Percentiles rank a stretch among this genome's conserved stretches.
phyloP scores from a whole-genome alignment of 1,140 invertebrate species.

The Cylas formicarius region DNA sequence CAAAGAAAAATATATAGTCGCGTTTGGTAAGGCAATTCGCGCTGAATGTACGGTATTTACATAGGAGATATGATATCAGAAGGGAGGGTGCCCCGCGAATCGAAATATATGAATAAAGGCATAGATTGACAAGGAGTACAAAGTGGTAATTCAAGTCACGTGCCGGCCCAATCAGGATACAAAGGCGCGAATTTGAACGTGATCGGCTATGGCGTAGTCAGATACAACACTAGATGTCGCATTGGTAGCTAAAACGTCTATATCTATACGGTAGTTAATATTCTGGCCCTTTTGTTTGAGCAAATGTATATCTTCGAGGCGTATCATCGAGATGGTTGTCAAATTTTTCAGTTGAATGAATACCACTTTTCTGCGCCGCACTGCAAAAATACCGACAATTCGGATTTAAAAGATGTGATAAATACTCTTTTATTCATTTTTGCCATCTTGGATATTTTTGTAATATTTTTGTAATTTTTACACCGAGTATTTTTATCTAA shows the following conservation, averaged over 20 bases:
- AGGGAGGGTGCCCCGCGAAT: slow-evolving; percentile 21
- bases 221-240: slow-evolving; percentile 9
- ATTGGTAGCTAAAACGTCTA: slow-evolving; percentile 9
- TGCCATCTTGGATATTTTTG: no score
- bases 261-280: slow-evolving; percentile 21
- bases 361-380: not conserved
- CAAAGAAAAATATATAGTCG: slow-evolving; percentile 19
- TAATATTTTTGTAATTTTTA: no score
- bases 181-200: slow-evolving; percentile 36
- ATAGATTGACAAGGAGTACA: slow-evolving; percentile 26
- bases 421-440: no score
- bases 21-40: slow-evolving; percentile 14
- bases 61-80: slow-evolving; percentile 24
- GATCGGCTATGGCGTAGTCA: slow-evolving; percentile 23
- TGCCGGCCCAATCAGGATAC: slow-evolving; percentile 35
- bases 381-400: no score
- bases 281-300: slow-evolving; percentile 24
- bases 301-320: no score
- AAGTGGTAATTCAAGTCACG: slow-evolving; percentile 35
- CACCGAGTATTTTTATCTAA: no score
- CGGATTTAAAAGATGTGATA: no score
- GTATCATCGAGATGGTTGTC: no score
- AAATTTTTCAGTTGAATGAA: slow-evolving; percentile 10
- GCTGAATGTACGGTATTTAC: slow-evolving; percentile 21
- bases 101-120: slow-evolving; percentile 24